Evolutionary conservation across 2,888 invertebrate genomes (phyloP).

Genomic region (Idaea biselata): DNA sequence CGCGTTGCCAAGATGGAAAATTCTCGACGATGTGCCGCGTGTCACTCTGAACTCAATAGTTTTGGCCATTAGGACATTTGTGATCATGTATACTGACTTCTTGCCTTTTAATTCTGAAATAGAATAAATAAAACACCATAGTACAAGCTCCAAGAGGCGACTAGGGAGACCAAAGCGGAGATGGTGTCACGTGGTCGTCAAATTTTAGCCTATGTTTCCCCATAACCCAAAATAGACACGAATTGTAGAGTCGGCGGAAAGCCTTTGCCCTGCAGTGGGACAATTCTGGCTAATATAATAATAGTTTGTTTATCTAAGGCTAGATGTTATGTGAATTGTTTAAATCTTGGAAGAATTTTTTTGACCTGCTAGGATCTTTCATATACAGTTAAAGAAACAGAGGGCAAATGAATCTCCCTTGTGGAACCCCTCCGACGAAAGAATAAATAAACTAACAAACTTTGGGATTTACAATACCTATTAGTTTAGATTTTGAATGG

Average conservation of each 20-base stretch:
- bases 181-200: no score
- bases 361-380: background rate
- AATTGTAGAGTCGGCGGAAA: no score
- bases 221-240: no score
- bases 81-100: slow-evolving; percentile 76
- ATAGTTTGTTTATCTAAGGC: background rate
- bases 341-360: no score
- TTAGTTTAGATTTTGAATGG: no score
- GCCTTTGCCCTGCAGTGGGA: background rate
- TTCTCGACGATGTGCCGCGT: slow-evolving; percentile 68
- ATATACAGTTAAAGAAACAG: background rate
- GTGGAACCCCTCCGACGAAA: background rate
- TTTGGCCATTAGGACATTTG: slow-evolving; percentile 72
- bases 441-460: no score
- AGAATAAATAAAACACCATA: background rate
- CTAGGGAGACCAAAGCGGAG: no score
- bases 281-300: background rate
- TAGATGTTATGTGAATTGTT: background rate
- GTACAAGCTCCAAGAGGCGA: no score
- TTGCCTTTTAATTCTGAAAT: slow-evolving; percentile 69
- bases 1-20: slow-evolving; percentile 75
- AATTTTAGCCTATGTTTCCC: no score
- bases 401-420: background rate
- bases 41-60: slow-evolving; percentile 77
- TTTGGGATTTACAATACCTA: no score